These are phyloP conservation scores for Sebastes kiyomatsui DNA, from an alignment of 2,797 vertebrate species.

Conservation along the genomic window DNA sequence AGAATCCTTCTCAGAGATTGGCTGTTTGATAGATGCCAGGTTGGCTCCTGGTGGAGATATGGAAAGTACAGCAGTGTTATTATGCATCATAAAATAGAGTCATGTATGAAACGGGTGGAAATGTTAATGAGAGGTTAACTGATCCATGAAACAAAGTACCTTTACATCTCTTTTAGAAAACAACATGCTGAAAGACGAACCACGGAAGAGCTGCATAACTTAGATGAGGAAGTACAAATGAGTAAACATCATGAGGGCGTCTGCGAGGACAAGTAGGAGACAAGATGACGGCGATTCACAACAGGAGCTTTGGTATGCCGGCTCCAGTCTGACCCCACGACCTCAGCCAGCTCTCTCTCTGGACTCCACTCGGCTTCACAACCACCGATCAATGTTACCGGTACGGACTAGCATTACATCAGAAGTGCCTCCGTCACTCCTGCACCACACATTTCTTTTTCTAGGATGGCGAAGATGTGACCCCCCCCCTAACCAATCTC, in stretches of 20 bases:
- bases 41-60: slow-evolving; percentile 64
- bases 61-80: slow-evolving; percentile 62
- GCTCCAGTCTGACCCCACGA: slow-evolving; percentile 66
- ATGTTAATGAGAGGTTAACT: slow-evolving; percentile 50
- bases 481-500: not conserved
- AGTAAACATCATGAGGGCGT: slow-evolving; percentile 65
- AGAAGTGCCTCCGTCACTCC: slow-evolving; percentile 64
- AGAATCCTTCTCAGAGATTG: slow-evolving; percentile 53
- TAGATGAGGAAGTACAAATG: slow-evolving; percentile 61
- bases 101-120: slow-evolving; percentile 65
- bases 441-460: slow-evolving; percentile 21
- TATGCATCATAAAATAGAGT: slow-evolving; percentile 48
- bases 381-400: slow-evolving; percentile 37
- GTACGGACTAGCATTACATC: slow-evolving; percentile 52
- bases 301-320: slow-evolving; percentile 73
- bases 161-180: slow-evolving; percentile 53
- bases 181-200: slow-evolving; percentile 40
- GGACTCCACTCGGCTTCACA: slow-evolving; percentile 34
- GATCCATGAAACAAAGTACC: slow-evolving; percentile 70
- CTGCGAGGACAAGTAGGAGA: slow-evolving; percentile 45
- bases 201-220: slow-evolving; percentile 69
- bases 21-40: slow-evolving; percentile 54
- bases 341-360: slow-evolving; percentile 49
- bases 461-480: not conserved
- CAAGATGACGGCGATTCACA: slow-evolving; percentile 53